Evolutionary conservation across 1,140 invertebrate genomes (phyloP).

Genomic region (Pararge aegeria): DNA sequence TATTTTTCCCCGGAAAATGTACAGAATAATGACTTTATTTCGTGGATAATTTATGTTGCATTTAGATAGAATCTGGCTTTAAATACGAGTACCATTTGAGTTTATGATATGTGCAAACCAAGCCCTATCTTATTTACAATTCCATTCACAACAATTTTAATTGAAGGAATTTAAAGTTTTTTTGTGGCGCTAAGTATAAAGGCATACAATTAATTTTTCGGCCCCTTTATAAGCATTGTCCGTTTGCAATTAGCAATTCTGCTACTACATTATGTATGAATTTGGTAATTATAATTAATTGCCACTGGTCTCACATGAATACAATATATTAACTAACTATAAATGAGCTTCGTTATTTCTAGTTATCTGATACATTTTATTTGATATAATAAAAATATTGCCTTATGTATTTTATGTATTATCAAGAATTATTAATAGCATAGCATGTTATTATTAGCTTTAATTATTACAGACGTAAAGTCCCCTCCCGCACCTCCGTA

Average conservation of each 20-base stretch:
- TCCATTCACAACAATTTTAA: neutral
- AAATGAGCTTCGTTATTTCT: neutral
- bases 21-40: no score
- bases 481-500: no score
- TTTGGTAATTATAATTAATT: slow-evolving; percentile 44
- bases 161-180: slow-evolving; percentile 2
- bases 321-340: slow-evolving; percentile 1
- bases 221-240: slow-evolving; percentile 33
- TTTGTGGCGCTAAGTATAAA: slow-evolving; percentile 10
- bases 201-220: slow-evolving; percentile 30
- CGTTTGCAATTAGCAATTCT: slow-evolving; percentile 36
- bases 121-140: neutral
- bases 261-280: slow-evolving; percentile 36
- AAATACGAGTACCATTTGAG: no score
- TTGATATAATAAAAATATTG: no score
- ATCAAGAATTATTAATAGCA: no score
- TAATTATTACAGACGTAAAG: no score
- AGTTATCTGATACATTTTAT: no score
- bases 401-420: no score
- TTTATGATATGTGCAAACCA: neutral
- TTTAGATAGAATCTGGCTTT: no score
- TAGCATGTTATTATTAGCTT: no score
- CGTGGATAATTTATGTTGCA: no score
- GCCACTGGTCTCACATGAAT: slow-evolving; percentile 26
- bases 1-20: no score